phyloP scores from a whole-genome alignment of 1,140 invertebrate species.

The Pachyrhynchus sulphureomaculatus region DNA sequence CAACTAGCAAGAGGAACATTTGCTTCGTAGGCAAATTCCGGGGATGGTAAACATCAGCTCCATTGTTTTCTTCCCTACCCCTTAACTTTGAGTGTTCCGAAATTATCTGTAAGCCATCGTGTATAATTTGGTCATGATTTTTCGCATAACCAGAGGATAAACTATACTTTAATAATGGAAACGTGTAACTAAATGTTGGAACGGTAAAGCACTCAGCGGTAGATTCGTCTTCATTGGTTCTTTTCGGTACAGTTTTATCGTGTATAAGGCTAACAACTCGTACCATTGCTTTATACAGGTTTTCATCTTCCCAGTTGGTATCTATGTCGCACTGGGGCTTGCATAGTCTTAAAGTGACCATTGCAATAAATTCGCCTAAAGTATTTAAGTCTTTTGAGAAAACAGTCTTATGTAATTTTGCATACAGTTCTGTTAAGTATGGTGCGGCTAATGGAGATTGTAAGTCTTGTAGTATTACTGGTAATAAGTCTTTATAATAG shows the following conservation, averaged over 20 bases:
- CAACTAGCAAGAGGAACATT: slow-evolving; percentile 78
- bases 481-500: slow-evolving; percentile 64
- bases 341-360: slow-evolving; percentile 67
- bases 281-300: slow-evolving; percentile 47
- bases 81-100: slow-evolving; percentile 70
- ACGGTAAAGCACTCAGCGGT: slow-evolving; percentile 57
- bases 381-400: slow-evolving; percentile 54
- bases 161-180: slow-evolving; percentile 74
- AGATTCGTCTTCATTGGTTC: slow-evolving; percentile 28
- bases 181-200: slow-evolving; percentile 78
- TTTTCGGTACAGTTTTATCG: slow-evolving; percentile 41
- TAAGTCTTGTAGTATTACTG: slow-evolving; percentile 63
- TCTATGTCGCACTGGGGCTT: slow-evolving; percentile 80
- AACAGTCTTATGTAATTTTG: slow-evolving; percentile 57
- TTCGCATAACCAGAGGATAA: slow-evolving; percentile 55
- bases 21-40: slow-evolving; percentile 75
- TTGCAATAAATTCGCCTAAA: slow-evolving; percentile 62
- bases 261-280: slow-evolving; percentile 65
- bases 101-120: slow-evolving; percentile 69
- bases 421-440: slow-evolving; percentile 62
- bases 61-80: slow-evolving; percentile 48
- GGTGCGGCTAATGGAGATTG: slow-evolving; percentile 71
- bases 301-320: slow-evolving; percentile 74
- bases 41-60: slow-evolving; percentile 67
- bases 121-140: slow-evolving; percentile 60